These are phyloP conservation scores for Lithobius niger DNA, from an alignment of 1,140 invertebrate species.

Conservation along the genomic window DNA sequence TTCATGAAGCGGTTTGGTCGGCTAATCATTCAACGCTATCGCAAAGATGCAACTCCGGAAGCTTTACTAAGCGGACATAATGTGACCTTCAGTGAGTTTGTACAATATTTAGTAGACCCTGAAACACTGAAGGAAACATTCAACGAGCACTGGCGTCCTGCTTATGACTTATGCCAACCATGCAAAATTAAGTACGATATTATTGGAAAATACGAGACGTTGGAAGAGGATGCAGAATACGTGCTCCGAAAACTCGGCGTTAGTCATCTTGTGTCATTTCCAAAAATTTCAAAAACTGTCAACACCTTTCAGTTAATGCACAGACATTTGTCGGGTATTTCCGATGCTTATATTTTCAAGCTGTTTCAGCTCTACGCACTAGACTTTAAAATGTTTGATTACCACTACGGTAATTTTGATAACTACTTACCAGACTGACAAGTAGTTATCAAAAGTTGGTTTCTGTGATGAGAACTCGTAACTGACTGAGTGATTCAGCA, in stretches of 20 bases:
- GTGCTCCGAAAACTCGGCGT: conserved; percentile 49
- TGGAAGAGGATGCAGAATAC: conserved; percentile 51
- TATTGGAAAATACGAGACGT: conserved; percentile 60
- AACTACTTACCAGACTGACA: too few relatives aligned
- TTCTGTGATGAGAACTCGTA: too few relatives aligned
- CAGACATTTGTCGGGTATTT: conserved; percentile 55
- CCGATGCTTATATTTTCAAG: conserved; percentile 48
- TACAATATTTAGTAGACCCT: conserved; percentile 57
- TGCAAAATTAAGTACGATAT: conserved; percentile 76
- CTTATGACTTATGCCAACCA: conserved; percentile 67
- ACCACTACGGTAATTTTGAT: conserved; percentile 28
- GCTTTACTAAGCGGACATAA: conserved; percentile 63
- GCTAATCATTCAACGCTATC: conserved; percentile 60
- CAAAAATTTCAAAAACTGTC: conserved; percentile 43
- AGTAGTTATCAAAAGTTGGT: too few relatives aligned
- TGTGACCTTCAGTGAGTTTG: conserved; percentile 77
- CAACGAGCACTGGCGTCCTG: conserved; percentile 83
- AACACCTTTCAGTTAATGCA: conserved; percentile 50
- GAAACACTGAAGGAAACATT: conserved; percentile 34
- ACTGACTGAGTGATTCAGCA: too few relatives aligned
- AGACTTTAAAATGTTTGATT: conserved; percentile 69
- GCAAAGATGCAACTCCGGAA: conserved; percentile 50
- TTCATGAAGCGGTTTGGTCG: conserved; percentile 65
- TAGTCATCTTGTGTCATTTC: conserved; percentile 52
- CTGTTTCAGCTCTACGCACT: conserved; percentile 58